Percentiles rank a stretch among this genome's conserved stretches.
Conservation (phyloP, 2,797 vertebrate genomes). For the Hydrolagus colliei region DNA sequence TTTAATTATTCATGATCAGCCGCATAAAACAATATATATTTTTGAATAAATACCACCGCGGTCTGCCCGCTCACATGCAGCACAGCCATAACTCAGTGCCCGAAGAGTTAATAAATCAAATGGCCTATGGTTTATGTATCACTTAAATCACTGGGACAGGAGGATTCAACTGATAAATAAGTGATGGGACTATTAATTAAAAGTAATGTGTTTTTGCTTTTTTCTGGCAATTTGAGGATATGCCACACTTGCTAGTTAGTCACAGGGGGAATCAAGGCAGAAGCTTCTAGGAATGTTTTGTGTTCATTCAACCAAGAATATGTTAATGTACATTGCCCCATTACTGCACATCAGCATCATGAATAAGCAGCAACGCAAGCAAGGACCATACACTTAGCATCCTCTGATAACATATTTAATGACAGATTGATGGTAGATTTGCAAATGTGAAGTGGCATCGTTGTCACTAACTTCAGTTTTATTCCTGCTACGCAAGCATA, state of each 20-base stretch:
- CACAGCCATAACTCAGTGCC: constrained; percentile 21
- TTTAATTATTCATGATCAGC: constrained; percentile 21
- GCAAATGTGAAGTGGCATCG: constrained; percentile 84
- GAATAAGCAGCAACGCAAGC: constrained; percentile 70
- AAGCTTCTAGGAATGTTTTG: constrained; percentile 84
- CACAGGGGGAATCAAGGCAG: constrained; percentile 75
- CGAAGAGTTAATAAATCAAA: constrained; percentile 32
- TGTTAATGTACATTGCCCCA: constrained; percentile 86
- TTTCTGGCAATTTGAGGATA: constrained; percentile 77
- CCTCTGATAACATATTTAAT: constrained; percentile 98
- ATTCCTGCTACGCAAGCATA: constrained; percentile 75
- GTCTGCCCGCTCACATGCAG: neutral
- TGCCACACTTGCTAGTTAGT: constrained; percentile 73
- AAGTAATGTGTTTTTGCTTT: constrained; percentile 58
- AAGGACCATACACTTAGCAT: constrained; percentile 82
- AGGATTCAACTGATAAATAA: constrained; percentile 33
- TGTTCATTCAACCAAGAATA: constrained; percentile 86
- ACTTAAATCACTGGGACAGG: constrained; percentile 23
- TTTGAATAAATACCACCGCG: constrained; percentile 20
- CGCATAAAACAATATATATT: constrained; percentile 10
- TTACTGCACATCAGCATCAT: constrained; percentile 89
- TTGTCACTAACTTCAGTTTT: constrained; percentile 79
- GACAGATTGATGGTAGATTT: constrained; percentile 95
- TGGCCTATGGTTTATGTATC: constrained; percentile 30
- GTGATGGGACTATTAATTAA: constrained; percentile 61